phyloP scores from a whole-genome alignment of 2,113 vertebrate genomes.

The Cyprinus carpio region DNA sequence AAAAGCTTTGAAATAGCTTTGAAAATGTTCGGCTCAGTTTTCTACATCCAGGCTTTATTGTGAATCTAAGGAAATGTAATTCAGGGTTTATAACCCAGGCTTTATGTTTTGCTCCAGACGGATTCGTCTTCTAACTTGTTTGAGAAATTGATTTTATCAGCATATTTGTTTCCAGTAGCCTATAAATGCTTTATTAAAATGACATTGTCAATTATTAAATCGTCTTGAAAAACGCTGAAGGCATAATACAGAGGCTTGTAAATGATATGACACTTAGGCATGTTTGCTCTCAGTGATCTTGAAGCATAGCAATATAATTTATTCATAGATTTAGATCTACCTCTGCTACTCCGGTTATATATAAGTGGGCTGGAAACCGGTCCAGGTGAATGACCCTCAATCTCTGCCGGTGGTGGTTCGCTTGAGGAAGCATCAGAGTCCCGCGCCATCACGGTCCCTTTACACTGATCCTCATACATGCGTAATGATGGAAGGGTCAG shows the following conservation, averaged over 20 bases:
- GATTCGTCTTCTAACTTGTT: background rate
- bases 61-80: background rate
- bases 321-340: conserved; percentile 66
- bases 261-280: conserved; percentile 8
- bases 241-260: background rate
- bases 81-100: background rate
- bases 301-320: conserved; percentile 28
- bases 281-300: background rate
- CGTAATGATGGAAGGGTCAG: conserved; percentile 91
- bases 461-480: conserved; percentile 95
- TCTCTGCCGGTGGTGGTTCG: conserved; percentile 81
- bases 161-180: background rate
- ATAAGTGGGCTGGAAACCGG: conserved; percentile 83
- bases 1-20: too few relatives aligned
- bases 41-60: background rate
- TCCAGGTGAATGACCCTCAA: conserved; percentile 82
- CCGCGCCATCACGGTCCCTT: conserved; percentile 89
- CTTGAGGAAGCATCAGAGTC: conserved; percentile 94
- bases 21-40: too few relatives aligned
- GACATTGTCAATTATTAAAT: background rate
- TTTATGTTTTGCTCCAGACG: background rate
- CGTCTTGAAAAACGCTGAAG: background rate
- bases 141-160: background rate
- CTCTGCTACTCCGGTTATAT: conserved; percentile 82
- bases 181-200: background rate